These are phyloP conservation scores for Corythaeola cristata DNA, from an alignment of 2,113 vertebrate genomes.

Conservation along the genomic window DNA sequence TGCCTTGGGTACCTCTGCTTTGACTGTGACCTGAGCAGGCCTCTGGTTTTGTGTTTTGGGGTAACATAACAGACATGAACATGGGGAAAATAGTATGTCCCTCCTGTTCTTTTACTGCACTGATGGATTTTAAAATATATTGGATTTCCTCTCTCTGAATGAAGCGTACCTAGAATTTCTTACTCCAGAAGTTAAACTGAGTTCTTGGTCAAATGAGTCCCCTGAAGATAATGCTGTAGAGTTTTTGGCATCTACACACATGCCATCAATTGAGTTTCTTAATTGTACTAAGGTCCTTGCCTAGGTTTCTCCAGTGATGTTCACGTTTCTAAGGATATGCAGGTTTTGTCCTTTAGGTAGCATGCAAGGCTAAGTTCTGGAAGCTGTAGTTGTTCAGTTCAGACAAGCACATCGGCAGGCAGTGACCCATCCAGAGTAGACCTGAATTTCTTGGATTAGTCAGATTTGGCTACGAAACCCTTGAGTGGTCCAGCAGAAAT, in stretches of 20 bases:
- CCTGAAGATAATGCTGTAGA: neutral
- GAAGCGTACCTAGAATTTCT: neutral
- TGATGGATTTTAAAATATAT: neutral
- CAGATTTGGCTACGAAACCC: neutral
- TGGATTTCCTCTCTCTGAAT: neutral
- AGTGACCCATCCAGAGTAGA: neutral
- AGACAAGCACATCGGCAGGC: neutral
- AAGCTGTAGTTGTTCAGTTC: neutral
- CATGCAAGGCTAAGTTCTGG: neutral
- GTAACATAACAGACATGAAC: neutral
- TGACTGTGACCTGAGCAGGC: neutral
- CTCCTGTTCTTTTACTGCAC: neutral
- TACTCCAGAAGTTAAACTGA: neutral
- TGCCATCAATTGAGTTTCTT: neutral
- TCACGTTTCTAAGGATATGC: neutral
- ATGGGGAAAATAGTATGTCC: neutral
- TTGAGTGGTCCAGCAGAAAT: neutral
- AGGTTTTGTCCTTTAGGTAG: neutral
- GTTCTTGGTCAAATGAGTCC: neutral
- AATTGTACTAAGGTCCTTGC: neutral
- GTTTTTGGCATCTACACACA: neutral
- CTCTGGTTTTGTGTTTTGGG: neutral
- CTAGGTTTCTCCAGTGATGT: neutral
- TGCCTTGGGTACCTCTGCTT: neutral
- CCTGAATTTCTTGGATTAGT: neutral